Evolutionary conservation across 2,888 invertebrate species (phyloP).

Genomic region (Nebria brevicollis): DNA sequence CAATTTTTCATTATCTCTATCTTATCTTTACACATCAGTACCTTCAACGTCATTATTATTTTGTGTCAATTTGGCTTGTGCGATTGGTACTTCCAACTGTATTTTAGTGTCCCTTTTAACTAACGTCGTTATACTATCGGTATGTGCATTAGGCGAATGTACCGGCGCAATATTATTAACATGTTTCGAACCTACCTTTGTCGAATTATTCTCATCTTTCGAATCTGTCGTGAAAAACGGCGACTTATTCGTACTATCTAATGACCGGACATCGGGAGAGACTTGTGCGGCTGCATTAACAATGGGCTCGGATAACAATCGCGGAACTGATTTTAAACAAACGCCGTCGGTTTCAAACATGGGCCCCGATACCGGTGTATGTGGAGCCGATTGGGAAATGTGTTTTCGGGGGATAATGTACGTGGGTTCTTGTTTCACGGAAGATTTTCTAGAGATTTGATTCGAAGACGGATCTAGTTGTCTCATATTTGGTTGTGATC

Average conservation of each 20-base stretch:
- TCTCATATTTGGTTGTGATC: slow-evolving; percentile 62
- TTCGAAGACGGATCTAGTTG: slow-evolving; percentile 60
- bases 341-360: slow-evolving; percentile 55
- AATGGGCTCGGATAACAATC: slow-evolving; percentile 60
- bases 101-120: slow-evolving; percentile 58
- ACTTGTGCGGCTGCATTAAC: slow-evolving; percentile 53
- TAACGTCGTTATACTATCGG: slow-evolving; percentile 58
- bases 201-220: slow-evolving; percentile 36
- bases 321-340: slow-evolving; percentile 58
- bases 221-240: slow-evolving; percentile 52
- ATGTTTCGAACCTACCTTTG: slow-evolving; percentile 40
- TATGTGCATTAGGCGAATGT: slow-evolving; percentile 58
- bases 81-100: slow-evolving; percentile 51
- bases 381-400: slow-evolving; percentile 62
- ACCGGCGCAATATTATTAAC: slow-evolving; percentile 54
- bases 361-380: slow-evolving; percentile 61
- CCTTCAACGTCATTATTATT: slow-evolving; percentile 46
- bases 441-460: slow-evolving; percentile 57
- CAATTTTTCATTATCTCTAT: not conserved
- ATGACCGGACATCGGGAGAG: slow-evolving; percentile 54
- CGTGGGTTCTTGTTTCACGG: slow-evolving; percentile 58
- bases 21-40: slow-evolving; percentile 46
- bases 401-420: slow-evolving; percentile 56
- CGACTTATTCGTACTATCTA: slow-evolving; percentile 51
- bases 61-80: slow-evolving; percentile 42